Percentiles rank a stretch among this genome's conserved stretches.
These are phyloP conservation scores for Diaphora mendica DNA, from an alignment of 2,888 invertebrate species.

Conservation along the genomic window DNA sequence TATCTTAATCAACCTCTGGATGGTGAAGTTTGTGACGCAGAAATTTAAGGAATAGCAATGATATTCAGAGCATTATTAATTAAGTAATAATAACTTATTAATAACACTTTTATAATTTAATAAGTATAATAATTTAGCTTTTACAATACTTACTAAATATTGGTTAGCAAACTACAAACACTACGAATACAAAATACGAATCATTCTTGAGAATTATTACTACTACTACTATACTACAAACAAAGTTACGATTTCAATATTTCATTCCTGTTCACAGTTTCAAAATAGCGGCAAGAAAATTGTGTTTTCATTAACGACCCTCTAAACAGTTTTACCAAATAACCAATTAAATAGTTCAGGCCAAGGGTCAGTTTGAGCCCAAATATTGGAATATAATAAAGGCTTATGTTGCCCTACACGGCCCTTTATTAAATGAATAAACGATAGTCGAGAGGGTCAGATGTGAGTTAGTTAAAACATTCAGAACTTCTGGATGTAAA, in stretches of 20 bases:
- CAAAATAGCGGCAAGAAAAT: neutral
- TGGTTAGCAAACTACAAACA: too few species aligned
- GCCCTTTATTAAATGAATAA: slow-evolving; percentile 22
- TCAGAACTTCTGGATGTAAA: neutral
- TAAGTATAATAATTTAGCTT: too few species aligned
- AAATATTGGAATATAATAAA: slow-evolving; percentile 23
- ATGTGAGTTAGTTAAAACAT: neutral
- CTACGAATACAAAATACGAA: too few species aligned
- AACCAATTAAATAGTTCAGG: slow-evolving; percentile 26
- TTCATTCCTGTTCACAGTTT: neutral
- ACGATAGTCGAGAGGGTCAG: neutral
- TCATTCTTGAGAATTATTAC: neutral
- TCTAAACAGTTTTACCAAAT: slow-evolving; percentile 13
- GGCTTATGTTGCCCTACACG: slow-evolving; percentile 17
- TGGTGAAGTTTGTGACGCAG: too few species aligned
- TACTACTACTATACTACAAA: neutral
- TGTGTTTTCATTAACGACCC: slow-evolving; percentile 1
- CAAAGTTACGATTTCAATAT: neutral
- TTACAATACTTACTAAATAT: too few species aligned
- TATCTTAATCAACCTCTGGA: too few species aligned
- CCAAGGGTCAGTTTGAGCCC: slow-evolving; percentile 24
- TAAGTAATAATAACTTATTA: too few species aligned
- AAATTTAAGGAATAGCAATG: too few species aligned
- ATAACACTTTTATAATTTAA: too few species aligned
- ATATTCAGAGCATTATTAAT: neutral